Conservation (phyloP, 2,888 invertebrate species). For the Sphaerophoria rueppellii region DNA sequence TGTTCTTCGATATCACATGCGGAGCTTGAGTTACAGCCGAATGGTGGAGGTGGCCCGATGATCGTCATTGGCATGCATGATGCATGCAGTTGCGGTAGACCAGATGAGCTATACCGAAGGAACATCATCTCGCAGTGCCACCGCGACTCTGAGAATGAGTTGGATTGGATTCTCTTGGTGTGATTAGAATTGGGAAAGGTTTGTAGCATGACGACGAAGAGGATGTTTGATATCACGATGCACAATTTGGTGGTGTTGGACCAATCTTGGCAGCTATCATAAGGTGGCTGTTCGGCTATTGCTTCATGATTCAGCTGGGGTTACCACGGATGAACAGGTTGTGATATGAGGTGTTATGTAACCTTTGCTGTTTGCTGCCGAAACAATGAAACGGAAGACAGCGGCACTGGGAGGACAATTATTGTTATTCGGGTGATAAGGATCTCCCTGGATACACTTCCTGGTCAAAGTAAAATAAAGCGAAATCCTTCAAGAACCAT, state of each 20-base stretch:
- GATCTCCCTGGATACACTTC: not conserved
- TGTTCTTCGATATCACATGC: slow-evolving; percentile 74
- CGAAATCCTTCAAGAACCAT: not conserved
- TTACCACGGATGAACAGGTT: slow-evolving; percentile 36
- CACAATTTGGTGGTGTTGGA: slow-evolving; percentile 63
- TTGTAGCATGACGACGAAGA: slow-evolving; percentile 40
- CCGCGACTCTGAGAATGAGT: slow-evolving; percentile 20
- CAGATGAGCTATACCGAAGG: not conserved
- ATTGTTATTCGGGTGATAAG: not conserved
- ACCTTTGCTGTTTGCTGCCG: not conserved
- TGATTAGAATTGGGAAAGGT: slow-evolving; percentile 55
- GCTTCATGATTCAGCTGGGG: slow-evolving; percentile 43
- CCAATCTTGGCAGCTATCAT: slow-evolving; percentile 62
- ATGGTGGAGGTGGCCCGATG: slow-evolving; percentile 22
- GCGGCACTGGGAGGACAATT: not conserved
- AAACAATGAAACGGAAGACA: not conserved
- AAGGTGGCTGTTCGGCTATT: slow-evolving; percentile 64
- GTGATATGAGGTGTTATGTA: slow-evolving; percentile 39
- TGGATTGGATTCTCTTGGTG: slow-evolving; percentile 57
- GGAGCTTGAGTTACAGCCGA: not conserved
- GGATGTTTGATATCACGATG: slow-evolving; percentile 59
- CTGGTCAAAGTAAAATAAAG: no score
- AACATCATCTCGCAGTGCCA: not conserved
- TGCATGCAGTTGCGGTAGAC: not conserved
- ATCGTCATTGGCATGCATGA: not conserved